Evolutionary conservation across 1,140 invertebrate genomes (phyloP), one percentile per base, ranked within the genome.

Genomic region (Hycleus phaleratus): DNA sequence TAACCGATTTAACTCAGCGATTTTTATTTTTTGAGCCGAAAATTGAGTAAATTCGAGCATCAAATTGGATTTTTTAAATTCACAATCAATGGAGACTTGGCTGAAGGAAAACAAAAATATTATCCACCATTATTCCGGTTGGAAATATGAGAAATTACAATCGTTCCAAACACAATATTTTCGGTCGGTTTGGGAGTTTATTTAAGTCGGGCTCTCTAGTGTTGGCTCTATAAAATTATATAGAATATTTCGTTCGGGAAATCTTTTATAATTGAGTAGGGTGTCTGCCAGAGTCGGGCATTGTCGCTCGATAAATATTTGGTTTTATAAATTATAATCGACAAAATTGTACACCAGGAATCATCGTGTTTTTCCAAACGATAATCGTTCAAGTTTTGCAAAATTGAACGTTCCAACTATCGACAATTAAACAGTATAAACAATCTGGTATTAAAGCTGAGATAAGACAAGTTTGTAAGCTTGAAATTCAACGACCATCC

Each of bases 61-160:
- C 18, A 18, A 18, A 18, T 18, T 12, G 12, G 12, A 12, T 12
- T 12, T 18, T 18, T 18, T 18, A 18, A 18, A 18, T 18, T 18
- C 18, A 18, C 18, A 18, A 18, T 18, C 18, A 18, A 18, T 18
- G 18, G 18, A 1, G 18, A 18, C 18, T 18, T 18, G 18, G 1
- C 18, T 18, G 18, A 18, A 18, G 18, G 18, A 18, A 18, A 18
- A 18, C 18, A 18, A 18, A 18, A 18, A 18, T 18, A 18, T 18
- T 18, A 18, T 18, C 18, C 18, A 18, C 18, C 18, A 18, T 18
- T 18, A 18, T 18, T 18, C 2, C 18, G 18, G 18, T 18, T 18
- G 18, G 56, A 51, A 52, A 52, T 58, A 58, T 58, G 49, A 58
- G 56, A 58, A 58, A 58, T 58, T 58, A 52, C 56, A 58, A 52